Percentiles rank a stretch among this genome's conserved stretches.
Evolutionary conservation across 2,797 vertebrate genomes (phyloP).

Genomic region (Spizella passerina): DNA sequence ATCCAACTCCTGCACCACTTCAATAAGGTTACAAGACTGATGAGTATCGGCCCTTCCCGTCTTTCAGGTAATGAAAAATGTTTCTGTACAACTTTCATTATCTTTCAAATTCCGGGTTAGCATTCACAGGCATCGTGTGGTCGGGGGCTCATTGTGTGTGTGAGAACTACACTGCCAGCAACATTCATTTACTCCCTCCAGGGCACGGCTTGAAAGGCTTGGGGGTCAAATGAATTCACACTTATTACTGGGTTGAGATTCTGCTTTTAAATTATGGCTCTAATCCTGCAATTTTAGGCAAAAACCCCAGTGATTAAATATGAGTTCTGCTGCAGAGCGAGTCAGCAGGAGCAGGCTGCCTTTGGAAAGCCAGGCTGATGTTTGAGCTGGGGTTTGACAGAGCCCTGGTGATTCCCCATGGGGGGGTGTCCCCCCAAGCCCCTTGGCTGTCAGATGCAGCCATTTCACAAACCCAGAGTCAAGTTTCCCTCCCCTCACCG

Average conservation of each 20-base stretch:
- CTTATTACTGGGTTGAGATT: slow-evolving; percentile 3
- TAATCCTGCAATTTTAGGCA: slow-evolving; percentile 30
- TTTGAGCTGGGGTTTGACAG: not conserved
- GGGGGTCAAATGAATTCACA: slow-evolving; percentile 43
- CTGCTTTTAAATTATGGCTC: not conserved
- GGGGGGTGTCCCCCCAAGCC: not conserved
- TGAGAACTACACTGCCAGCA: slow-evolving; percentile 47
- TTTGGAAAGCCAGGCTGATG: not conserved
- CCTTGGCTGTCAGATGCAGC: not conserved
- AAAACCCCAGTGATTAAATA: not conserved
- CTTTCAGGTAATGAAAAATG: slow-evolving; percentile 63
- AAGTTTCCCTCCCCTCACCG: not conserved
- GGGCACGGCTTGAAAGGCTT: slow-evolving; percentile 11
- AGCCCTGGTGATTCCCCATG: rapidly evolving
- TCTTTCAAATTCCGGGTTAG: slow-evolving; percentile 54
- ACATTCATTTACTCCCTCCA: slow-evolving; percentile 45
- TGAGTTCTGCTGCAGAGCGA: not conserved
- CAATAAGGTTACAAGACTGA: slow-evolving; percentile 48
- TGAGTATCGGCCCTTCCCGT: slow-evolving; percentile 32
- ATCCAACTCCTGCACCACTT: slow-evolving; percentile 44
- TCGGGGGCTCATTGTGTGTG: slow-evolving; percentile 12
- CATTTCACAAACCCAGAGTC: not conserved
- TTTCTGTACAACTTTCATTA: slow-evolving; percentile 63
- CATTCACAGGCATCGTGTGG: slow-evolving; percentile 41
- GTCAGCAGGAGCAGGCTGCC: not conserved